These are phyloP conservation scores for Epistrophe grossulariae DNA, from an alignment of 2,888 invertebrate species.

Conservation along the genomic window DNA sequence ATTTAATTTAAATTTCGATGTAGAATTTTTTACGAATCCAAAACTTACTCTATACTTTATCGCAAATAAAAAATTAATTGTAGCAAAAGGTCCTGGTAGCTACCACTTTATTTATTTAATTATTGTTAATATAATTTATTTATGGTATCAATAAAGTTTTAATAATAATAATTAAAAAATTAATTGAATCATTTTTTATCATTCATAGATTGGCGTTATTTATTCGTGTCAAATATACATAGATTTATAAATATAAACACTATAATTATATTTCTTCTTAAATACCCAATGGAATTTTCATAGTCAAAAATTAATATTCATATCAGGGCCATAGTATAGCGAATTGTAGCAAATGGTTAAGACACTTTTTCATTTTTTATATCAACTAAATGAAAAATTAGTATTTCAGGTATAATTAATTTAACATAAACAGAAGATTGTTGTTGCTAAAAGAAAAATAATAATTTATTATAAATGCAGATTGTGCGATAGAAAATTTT, in stretches of 20 bases:
- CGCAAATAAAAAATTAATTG: too few relatives aligned
- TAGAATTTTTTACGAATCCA: too few relatives aligned
- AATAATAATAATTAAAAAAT: too few relatives aligned
- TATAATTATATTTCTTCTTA: background rate
- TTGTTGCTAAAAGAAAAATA: background rate
- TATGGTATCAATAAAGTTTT: too few relatives aligned
- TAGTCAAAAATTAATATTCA: conserved; percentile 13
- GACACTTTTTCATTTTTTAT: background rate
- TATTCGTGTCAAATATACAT: background rate
- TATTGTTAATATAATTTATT: too few relatives aligned
- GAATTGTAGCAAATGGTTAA: background rate
- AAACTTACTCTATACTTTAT: too few relatives aligned
- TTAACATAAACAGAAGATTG: background rate
- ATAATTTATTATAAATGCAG: background rate
- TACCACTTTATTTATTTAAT: too few relatives aligned
- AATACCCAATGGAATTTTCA: conserved; percentile 9
- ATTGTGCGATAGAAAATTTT: background rate
- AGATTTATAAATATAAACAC: background rate
- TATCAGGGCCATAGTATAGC: background rate
- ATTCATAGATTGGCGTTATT: background rate
- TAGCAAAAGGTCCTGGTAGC: too few relatives aligned
- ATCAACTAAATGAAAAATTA: background rate
- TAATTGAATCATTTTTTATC: too few relatives aligned
- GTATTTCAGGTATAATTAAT: background rate
- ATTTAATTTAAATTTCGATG: too few relatives aligned